Percentiles rank a stretch among this genome's conserved stretches.
These are phyloP conservation scores for Hydrochoerus hydrochaeris DNA, from an alignment of 2,113 vertebrate species.

Conservation along the genomic window DNA sequence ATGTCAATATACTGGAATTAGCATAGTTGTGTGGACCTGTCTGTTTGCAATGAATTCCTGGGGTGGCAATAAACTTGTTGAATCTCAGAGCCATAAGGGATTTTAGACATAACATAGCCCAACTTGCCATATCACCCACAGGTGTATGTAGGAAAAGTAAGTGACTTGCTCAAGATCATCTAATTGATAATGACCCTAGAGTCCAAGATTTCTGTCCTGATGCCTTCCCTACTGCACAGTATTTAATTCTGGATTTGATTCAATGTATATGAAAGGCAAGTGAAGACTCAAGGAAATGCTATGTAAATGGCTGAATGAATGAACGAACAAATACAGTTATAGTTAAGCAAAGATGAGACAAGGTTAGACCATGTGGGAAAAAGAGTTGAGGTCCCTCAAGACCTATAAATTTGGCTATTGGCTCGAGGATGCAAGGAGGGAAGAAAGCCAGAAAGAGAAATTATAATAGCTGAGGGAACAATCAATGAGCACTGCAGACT, in stretches of 20 bases:
- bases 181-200: not conserved
- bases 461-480: not conserved
- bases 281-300: not conserved
- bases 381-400: not conserved
- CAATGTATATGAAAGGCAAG: not conserved
- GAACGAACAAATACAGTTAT: not conserved
- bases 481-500: not conserved
- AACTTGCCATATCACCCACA: not conserved
- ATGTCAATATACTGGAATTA: conserved; percentile 6
- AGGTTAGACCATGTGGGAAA: not conserved
- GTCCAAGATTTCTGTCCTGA: not conserved
- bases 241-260: conserved; percentile 41
- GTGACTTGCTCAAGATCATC: not conserved
- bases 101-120: not conserved
- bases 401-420: not conserved
- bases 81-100: not conserved
- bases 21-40: not conserved
- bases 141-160: not conserved
- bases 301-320: not conserved
- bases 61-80: not conserved
- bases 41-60: not conserved
- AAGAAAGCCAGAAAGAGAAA: conserved; percentile 18
- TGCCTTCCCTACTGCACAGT: not conserved
- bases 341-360: not conserved
- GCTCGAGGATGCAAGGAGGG: not conserved